Conservation (phyloP, 1,140 invertebrate genomes). For the Venustaconcha ellipsiformis region DNA sequence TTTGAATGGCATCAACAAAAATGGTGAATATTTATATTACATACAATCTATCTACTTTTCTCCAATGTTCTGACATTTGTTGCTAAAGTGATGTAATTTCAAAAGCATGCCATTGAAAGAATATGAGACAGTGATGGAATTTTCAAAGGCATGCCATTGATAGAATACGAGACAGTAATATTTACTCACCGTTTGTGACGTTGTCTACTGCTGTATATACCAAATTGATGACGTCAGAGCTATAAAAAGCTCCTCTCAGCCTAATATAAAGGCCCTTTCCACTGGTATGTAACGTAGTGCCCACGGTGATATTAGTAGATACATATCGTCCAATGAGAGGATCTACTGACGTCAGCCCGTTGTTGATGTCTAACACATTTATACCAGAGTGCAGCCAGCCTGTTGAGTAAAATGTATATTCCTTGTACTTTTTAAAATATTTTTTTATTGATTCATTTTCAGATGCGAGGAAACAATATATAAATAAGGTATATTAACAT, state of each 20-base stretch:
- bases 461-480: too few relatives aligned
- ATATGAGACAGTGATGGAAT: too few relatives aligned
- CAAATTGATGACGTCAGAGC: constrained; percentile 54
- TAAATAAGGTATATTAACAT: too few relatives aligned
- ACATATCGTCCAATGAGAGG: constrained; percentile 41
- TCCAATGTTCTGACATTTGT: too few relatives aligned
- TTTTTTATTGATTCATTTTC: too few relatives aligned
- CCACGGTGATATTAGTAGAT: constrained; percentile 50
- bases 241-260: constrained; percentile 53
- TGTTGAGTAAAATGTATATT: constrained; percentile 18
- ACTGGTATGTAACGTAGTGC: constrained; percentile 31
- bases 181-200: constrained; percentile 45
- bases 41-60: too few relatives aligned
- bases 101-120: too few relatives aligned
- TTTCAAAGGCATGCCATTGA: too few relatives aligned
- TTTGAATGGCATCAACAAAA: too few relatives aligned
- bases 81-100: too few relatives aligned
- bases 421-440: background rate
- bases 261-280: constrained; percentile 54
- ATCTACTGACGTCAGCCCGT: constrained; percentile 51
- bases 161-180: too few relatives aligned
- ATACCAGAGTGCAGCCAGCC: constrained; percentile 51
- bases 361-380: constrained; percentile 56
- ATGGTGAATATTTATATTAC: too few relatives aligned
- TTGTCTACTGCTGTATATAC: constrained; percentile 58